These are phyloP conservation scores for Anseranas semipalmata DNA, from an alignment of 2,113 vertebrate genomes.

Conservation along the genomic window DNA sequence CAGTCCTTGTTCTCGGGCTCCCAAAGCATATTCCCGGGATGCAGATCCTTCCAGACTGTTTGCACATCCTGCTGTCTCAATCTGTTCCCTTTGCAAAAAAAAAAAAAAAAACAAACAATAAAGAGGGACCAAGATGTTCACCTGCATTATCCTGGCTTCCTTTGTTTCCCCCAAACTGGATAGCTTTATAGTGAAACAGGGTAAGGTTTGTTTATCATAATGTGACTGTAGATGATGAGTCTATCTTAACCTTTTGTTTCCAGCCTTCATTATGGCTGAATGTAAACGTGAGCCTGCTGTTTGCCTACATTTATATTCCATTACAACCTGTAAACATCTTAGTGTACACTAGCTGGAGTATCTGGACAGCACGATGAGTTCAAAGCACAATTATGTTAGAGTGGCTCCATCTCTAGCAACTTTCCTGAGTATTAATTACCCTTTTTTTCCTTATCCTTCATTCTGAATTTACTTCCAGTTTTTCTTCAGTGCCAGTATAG, in stretches of 20 bases:
- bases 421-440: not conserved
- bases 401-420: not conserved
- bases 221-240: not conserved
- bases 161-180: not conserved
- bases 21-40: fast-evolving
- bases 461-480: not conserved
- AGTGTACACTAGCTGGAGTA: not conserved
- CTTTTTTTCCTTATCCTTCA: not conserved
- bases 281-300: not conserved
- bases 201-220: not conserved
- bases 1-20: not conserved
- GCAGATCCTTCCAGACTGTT: not conserved
- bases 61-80: not conserved
- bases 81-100: not conserved
- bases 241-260: not conserved
- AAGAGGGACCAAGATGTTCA: not conserved
- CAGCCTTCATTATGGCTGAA: not conserved
- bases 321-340: not conserved
- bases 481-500: not conserved
- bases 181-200: not conserved
- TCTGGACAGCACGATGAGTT: fast-evolving
- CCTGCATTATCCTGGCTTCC: not conserved
- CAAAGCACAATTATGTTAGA: not conserved
- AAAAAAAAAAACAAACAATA: no score
- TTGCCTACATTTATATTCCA: not conserved